Percentiles rank a stretch among this genome's conserved stretches.
phyloP scores from a whole-genome alignment of 2,797 vertebrate genomes.

The Sciurus carolinensis region DNA sequence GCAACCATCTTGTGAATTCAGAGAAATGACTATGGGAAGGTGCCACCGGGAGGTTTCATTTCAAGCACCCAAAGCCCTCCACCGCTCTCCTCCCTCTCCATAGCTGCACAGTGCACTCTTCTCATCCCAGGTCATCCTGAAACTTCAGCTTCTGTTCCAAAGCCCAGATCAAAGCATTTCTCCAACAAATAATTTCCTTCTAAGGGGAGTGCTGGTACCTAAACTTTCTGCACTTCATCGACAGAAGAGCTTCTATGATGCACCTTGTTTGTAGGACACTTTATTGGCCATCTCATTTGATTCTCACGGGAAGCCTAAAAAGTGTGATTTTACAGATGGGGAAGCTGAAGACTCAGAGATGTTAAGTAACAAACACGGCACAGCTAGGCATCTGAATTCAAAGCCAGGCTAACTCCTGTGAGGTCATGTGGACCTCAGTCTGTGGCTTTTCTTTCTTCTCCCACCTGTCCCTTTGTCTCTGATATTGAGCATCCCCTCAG shows the following conservation, averaged over 20 bases:
- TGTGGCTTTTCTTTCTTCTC: neutral
- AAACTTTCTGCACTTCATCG: neutral
- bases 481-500: fast-evolving
- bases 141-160: neutral
- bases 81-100: too few relatives aligned
- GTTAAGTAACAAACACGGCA: neutral
- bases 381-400: neutral
- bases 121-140: too few relatives aligned
- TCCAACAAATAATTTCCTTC: neutral
- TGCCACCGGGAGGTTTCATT: fast-evolving
- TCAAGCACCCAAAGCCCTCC: fast-evolving
- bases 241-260: neutral
- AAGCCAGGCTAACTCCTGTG: neutral
- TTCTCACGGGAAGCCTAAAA: neutral
- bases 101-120: fast-evolving
- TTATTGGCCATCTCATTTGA: neutral
- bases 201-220: neutral
- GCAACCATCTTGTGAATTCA: neutral
- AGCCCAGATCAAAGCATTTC: slow-evolving; percentile 8
- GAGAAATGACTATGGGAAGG: neutral
- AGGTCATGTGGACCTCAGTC: neutral
- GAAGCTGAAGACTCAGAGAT: neutral
- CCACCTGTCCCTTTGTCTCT: neutral
- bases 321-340: neutral
- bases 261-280: neutral